Evolutionary conservation across 2,888 invertebrate species (phyloP).

Genomic region (Morpho achilles): DNA sequence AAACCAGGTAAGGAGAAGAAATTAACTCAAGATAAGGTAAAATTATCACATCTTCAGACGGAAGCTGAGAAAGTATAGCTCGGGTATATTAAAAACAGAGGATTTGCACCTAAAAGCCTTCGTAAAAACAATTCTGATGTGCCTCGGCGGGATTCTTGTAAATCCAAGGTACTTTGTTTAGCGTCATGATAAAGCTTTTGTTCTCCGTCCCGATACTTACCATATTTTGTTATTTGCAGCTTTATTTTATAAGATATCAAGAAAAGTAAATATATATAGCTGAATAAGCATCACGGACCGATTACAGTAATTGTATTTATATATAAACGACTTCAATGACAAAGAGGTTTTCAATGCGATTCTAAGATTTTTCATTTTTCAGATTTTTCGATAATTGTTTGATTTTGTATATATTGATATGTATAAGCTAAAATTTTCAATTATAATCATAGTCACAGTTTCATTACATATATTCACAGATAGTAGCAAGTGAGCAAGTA

Average conservation of each 20-base stretch:
- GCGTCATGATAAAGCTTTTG: slow-evolving; percentile 54
- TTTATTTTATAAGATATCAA: slow-evolving; percentile 41
- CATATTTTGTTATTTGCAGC: slow-evolving; percentile 58
- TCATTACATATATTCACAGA: no score
- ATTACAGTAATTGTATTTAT: no score
- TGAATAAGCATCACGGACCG: no score
- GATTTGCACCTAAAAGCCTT: slow-evolving; percentile 50
- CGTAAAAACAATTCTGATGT: slow-evolving; percentile 45
- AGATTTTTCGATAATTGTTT: no score
- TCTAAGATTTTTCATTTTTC: no score
- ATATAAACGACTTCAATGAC: no score
- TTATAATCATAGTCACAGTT: no score
- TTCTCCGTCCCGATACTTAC: slow-evolving; percentile 45
- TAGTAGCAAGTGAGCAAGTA: no score
- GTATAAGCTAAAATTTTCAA: no score
- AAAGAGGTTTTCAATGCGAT: no score
- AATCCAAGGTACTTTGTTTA: slow-evolving; percentile 53
- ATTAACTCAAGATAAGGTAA: slow-evolving; percentile 67
- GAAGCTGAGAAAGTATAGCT: slow-evolving; percentile 66
- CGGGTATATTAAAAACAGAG: slow-evolving; percentile 56
- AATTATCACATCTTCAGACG: slow-evolving; percentile 62
- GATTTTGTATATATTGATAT: no score
- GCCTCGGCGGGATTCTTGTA: slow-evolving; percentile 40
- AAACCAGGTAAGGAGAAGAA: slow-evolving; percentile 45
- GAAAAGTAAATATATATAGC: no score